A percentile compares a stretch with the other conserved stretches of the same genome.
Conservation (phyloP, 2,113 vertebrate genomes). For the Phocoena sinus region DNA sequence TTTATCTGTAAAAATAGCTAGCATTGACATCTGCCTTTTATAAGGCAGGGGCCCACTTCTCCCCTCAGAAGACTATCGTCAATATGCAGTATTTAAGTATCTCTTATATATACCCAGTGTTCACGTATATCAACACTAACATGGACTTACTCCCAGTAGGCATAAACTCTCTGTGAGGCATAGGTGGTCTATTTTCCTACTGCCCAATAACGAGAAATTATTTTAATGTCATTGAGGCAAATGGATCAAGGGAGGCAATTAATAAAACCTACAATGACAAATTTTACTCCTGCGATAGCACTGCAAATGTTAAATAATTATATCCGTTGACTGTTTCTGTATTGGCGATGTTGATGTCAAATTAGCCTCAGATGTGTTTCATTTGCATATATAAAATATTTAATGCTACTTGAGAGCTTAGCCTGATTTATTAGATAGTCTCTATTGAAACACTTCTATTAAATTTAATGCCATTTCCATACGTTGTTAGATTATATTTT, state of each 20-base stretch:
- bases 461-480: not conserved
- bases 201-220: not conserved
- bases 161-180: not conserved
- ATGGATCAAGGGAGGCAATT: not conserved
- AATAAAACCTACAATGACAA: not conserved
- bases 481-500: not conserved
- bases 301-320: not conserved
- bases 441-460: not conserved
- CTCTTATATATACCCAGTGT: not conserved
- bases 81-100: not conserved
- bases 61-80: not conserved
- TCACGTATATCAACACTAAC: not conserved
- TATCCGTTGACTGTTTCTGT: not conserved
- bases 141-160: not conserved
- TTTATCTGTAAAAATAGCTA: not conserved
- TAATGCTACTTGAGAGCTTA: not conserved
- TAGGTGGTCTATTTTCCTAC: not conserved
- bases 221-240: not conserved
- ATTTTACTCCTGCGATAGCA: not conserved
- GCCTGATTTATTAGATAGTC: not conserved
- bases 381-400: not conserved
- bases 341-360: not conserved
- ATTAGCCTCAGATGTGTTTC: not conserved
- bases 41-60: not conserved
- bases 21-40: not conserved